These are phyloP conservation scores for Drosophila subsilvestris DNA, from an alignment of 2,888 invertebrate species.

Conservation along the genomic window DNA sequence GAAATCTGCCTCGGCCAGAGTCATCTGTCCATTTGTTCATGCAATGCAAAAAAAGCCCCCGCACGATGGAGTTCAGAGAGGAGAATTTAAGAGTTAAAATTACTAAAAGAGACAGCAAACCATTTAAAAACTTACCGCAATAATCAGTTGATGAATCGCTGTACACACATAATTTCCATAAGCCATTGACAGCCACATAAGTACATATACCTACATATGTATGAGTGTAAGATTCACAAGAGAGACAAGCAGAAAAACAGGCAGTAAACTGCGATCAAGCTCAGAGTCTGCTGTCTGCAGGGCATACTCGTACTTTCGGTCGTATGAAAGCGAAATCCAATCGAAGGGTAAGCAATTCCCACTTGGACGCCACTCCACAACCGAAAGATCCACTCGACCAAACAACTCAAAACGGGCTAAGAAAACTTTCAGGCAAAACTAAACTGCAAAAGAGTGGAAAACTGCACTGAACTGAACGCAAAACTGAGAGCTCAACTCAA, in stretches of 20 bases:
- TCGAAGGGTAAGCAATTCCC: not conserved
- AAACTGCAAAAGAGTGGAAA: conserved; percentile 50
- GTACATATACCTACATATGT: not conserved
- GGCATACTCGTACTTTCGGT: not conserved
- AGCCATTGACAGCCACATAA: not conserved
- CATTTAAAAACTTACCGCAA: too few relatives aligned
- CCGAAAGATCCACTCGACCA: not conserved
- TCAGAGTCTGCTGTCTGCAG: not conserved
- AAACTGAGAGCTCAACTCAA: conserved; percentile 31
- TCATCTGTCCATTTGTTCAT: not conserved
- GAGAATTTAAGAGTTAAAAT: too few relatives aligned
- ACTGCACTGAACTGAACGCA: conserved; percentile 53
- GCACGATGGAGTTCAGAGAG: not conserved
- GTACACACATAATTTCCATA: not conserved
- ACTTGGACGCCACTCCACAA: not conserved
- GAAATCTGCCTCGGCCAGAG: conserved; percentile 54
- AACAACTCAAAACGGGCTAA: conserved; percentile 20
- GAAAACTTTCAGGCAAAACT: conserved; percentile 45
- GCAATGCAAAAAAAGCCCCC: not conserved
- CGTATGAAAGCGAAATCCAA: not conserved
- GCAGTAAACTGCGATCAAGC: not conserved
- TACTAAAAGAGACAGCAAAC: too few relatives aligned
- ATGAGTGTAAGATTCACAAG: not conserved
- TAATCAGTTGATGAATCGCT: not conserved
- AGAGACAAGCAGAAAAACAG: not conserved